Evolutionary conservation across 1,140 invertebrate species (phyloP), one percentile per base, ranked within the genome.

Genomic region (Caligus rogercresseyi): DNA sequence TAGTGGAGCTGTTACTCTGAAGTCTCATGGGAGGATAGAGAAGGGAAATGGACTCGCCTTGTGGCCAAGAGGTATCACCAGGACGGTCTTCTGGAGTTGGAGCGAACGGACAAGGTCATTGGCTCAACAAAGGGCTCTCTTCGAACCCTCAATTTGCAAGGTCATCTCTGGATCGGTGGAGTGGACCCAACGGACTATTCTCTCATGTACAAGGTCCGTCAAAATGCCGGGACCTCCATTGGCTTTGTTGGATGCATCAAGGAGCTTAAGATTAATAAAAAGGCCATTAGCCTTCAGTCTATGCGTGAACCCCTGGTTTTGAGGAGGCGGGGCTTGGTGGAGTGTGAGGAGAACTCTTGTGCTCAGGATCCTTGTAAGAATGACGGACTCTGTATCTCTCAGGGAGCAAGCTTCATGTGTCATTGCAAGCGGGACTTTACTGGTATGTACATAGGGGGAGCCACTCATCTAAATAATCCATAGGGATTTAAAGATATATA

Each of bases 211-310:
- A 60, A 25, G 3, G 57, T 43, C 21, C 26, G 21, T 18, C 25
- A 60, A 65, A 88, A 88, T 68, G 83, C 89, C 58, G 89, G 88
- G 23, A 86, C 85, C 1, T 79, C 78, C 53, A 78, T 80, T 25
- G 87, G 89, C 1, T 80, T 93, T 64, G 79, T 86, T 53, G 89
- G 89, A 0, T 93, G 89, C 73, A 82, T 94, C 52, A 78, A 81
- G 57, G 81, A 81, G 66, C 72, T 89, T 24, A 88, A 70, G 84
- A 86, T 68, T 77, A 81, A 60, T 78, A 81, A 70, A 75, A 78
- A 67, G 76, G 87, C 24, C 81, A 84, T 62, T 65, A 65, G 16
- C 68, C 31, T 43, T 43, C 31, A 43, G n/a, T 43, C 31, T n/a
- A 43, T 43, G 31, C 7, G 31, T 11, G 69, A 66, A 69, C 72